Evolutionary conservation across 2,888 invertebrate species (phyloP), one percentile per base, ranked within the genome.

Genomic region (Chloromyia formosa): DNA sequence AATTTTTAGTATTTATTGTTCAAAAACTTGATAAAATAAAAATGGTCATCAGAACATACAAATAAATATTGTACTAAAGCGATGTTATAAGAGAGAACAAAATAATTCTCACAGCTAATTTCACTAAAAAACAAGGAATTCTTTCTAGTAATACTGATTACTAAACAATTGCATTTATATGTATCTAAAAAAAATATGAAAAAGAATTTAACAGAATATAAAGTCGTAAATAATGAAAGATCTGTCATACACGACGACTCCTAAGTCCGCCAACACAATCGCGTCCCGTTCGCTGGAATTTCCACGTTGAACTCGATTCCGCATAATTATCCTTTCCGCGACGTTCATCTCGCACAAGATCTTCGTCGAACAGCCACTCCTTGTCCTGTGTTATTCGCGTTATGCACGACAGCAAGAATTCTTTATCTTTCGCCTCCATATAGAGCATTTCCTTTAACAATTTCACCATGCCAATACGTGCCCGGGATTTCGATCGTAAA

Each of bases 401-500:
- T 78, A 92, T 90, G 81, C 89, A 88, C 62, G 87, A 84, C 23
- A 92, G 86, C 74, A 92, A 85, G 85, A 90, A 92, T 81, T 92
- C 90, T 82, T 92, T 92, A 80, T 93, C 92, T 80, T 88, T 88
- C 0, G 91, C 89, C 80, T 91, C 90, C 79, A 90, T 86, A 61
- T 88, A 83, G 78, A 92, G 84, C 90, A 92, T 90, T 74, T 89
- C 88, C 0, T 90, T 86, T 76, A 92, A 85, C 73, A 90, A 85
- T 62, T 83, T 83, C 74, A 90, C 90, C 87, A 90, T 89, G 68
- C 87, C 85, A 69, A 86, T 88, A 80, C 90, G 90, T 1, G 91
- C 91, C 0, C 84, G 82, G 0, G 91, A 89, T 74, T 88, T 87
- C 0, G 90, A 90, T 0, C 90, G 87, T 79, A 89, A 82, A 82